Evolutionary conservation across 2,797 vertebrate species (phyloP), one percentile per base, ranked within the genome.

Genomic region (Pelochelys cantorii): DNA sequence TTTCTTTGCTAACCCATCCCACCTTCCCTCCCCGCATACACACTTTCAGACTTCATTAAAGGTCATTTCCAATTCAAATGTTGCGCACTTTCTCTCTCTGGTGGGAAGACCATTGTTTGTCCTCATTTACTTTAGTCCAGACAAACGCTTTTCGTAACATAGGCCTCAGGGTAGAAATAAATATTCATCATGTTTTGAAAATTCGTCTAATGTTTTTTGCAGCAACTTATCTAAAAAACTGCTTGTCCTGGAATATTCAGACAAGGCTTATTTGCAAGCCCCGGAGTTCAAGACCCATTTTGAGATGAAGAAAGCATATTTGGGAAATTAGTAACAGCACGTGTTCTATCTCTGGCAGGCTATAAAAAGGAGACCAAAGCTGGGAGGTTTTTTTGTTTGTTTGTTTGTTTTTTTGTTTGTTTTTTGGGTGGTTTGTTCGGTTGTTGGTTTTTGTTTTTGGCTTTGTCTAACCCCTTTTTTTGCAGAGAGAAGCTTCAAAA

Each of bases 91-190:
- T 90, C 88, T 59, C 7, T 0, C 60, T 89, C n/a, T 83, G 59
- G 22, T 77, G 1, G 0, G 1, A 2, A 78, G 60, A 91, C 20
- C 34, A 57, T 31, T 91, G 90, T 87, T 52, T 90, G 27, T 88
- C 34, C 82, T 25, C 54, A 57, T 96, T 94, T 94, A 86, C 80
- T 89, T 89, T 81, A 78, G 12, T 84, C 89, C 83, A 52, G 34
- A 37, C 27, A 60, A 78, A 15, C 5, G 75, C n/a, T 92, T 81
- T 77, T 48, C 27, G 74, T 12, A 52, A 71, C 65, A 11, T 62
- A 52, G 56, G 48, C 78, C 88, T 81, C 18, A 22, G 27, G 60
- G 86, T 37, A 75, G 75, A 95, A 96, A 87, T 82, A 48, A 86
- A 23, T 77, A 34, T 81, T n/a, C 65, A 60, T 85, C n/a, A 1